These are phyloP conservation scores for Stigmatopora argus DNA, from an alignment of 2,113 vertebrate genomes.

Conservation along the genomic window DNA sequence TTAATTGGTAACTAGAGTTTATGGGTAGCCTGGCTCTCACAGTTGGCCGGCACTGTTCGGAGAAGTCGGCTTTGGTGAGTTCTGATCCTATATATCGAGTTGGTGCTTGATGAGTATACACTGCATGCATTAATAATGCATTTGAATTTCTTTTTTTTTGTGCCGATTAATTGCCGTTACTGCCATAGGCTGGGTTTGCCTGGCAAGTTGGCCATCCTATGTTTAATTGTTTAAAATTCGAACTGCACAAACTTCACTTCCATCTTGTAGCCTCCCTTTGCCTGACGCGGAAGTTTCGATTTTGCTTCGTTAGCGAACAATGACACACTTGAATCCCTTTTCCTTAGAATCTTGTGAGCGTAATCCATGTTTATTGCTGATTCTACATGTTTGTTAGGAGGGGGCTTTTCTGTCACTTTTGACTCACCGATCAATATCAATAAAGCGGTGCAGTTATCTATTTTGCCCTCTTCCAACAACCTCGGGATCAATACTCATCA, in stretches of 20 bases:
- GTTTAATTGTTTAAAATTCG: conserved; percentile 1
- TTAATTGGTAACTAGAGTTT: conserved; percentile 72
- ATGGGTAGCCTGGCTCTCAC: conserved; percentile 48
- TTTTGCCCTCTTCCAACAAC: conserved; percentile 50
- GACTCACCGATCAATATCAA: conserved; percentile 55
- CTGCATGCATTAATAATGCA: not conserved
- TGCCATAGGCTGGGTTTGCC: not conserved
- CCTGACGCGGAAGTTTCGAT: not conserved
- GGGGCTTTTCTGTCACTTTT: conserved; percentile 29
- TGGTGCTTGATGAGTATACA: not conserved
- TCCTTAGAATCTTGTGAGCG: conserved; percentile 1
- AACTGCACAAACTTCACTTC: not conserved
- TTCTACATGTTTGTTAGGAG: not conserved
- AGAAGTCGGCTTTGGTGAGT: conserved; percentile 71
- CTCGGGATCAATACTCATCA: conserved; percentile 64
- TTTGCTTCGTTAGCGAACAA: conserved; percentile 5
- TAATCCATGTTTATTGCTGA: conserved; percentile 26
- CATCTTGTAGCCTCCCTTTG: not conserved
- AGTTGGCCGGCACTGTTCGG: conserved; percentile 31
- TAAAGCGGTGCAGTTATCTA: conserved; percentile 60
- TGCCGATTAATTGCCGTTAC: not conserved
- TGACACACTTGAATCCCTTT: conserved; percentile 9
- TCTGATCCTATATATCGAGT: conserved; percentile 23
- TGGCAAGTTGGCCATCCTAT: not conserved
- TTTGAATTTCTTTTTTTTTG: not conserved